A percentile compares a stretch with the other conserved stretches of the same genome.
Conservation (phyloP, 2,797 vertebrate genomes). For the Falco novaeseelandiae region DNA sequence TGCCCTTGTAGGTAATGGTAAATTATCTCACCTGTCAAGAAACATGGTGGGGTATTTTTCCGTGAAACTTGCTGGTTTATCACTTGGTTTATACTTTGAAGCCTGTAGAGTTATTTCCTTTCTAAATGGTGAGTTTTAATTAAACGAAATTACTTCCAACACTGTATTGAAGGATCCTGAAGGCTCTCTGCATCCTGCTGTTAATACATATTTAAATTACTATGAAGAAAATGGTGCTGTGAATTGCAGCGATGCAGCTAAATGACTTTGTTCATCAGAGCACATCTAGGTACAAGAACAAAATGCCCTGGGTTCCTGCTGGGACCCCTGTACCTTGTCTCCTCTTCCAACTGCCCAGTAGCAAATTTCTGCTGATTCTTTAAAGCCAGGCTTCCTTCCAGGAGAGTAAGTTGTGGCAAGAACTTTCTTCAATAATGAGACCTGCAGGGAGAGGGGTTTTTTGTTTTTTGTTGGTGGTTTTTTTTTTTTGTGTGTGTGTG, state of each 20-base stretch:
- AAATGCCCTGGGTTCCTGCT: neutral
- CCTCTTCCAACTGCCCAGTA: neutral
- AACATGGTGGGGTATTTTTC: neutral
- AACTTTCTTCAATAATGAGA: slow-evolving; percentile 16
- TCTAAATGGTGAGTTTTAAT: neutral
- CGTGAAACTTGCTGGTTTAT: neutral
- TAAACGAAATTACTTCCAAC: neutral
- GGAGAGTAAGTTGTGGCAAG: neutral
- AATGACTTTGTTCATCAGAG: neutral
- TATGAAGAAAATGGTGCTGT: neutral
- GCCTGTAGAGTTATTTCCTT: neutral
- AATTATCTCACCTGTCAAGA: neutral
- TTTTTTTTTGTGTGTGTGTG: neutral
- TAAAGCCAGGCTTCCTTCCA: neutral
- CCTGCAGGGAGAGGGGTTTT: neutral
- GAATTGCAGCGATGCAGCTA: neutral
- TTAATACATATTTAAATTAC: neutral
- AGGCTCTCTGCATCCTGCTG: neutral
- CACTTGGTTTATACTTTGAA: neutral
- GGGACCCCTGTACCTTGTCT: neutral
- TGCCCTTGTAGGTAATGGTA: neutral
- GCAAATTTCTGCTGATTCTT: neutral
- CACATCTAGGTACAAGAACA: neutral
- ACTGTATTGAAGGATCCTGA: neutral
- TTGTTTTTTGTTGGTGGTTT: too few species aligned